phyloP scores from a whole-genome alignment of 2,797 vertebrate genomes.

The Typhlichthys subterraneus region DNA sequence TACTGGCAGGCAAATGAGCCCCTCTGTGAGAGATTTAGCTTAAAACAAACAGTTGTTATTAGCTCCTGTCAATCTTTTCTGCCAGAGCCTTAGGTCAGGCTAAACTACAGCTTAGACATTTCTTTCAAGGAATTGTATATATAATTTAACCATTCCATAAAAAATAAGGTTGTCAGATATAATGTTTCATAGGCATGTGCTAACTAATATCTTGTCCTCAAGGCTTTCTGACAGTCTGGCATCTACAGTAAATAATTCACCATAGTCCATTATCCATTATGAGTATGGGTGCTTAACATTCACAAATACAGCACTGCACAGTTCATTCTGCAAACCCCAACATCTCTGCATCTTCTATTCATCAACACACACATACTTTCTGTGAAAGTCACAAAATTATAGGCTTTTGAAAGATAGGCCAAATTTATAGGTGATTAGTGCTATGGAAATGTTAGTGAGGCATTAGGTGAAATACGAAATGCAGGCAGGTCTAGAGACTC shows the following conservation, averaged over 20 bases:
- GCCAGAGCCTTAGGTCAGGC: slow-evolving; percentile 7
- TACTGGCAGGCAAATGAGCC: slow-evolving; percentile 25
- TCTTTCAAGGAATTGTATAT: slow-evolving; percentile 1
- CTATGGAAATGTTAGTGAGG: too few species aligned
- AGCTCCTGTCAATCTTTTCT: slow-evolving; percentile 19
- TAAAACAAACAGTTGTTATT: slow-evolving; percentile 9
- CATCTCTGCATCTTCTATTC: not conserved
- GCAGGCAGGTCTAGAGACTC: too few species aligned
- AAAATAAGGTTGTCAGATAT: slow-evolving; percentile 9
- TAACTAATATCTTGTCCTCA: slow-evolving; percentile 10
- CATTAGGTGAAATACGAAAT: too few species aligned
- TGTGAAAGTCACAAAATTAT: too few species aligned
- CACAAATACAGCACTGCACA: not conserved
- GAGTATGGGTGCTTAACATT: slow-evolving; percentile 9
- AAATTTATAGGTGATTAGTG: too few species aligned
- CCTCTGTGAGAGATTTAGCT: slow-evolving; percentile 34
- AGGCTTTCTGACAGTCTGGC: slow-evolving; percentile 33
- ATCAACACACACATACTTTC: not conserved
- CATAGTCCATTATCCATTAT: slow-evolving; percentile 20
- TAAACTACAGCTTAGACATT: slow-evolving; percentile 7
- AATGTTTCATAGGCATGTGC: slow-evolving; percentile 1
- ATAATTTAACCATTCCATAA: not conserved
- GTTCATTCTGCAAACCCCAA: not conserved
- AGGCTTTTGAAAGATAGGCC: too few species aligned
- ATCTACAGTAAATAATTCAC: slow-evolving; percentile 17